A percentile compares a stretch with the other conserved stretches of the same genome.
Conservation (phyloP, 2,797 vertebrate genomes). For the Clarias laeviceps region DNA sequence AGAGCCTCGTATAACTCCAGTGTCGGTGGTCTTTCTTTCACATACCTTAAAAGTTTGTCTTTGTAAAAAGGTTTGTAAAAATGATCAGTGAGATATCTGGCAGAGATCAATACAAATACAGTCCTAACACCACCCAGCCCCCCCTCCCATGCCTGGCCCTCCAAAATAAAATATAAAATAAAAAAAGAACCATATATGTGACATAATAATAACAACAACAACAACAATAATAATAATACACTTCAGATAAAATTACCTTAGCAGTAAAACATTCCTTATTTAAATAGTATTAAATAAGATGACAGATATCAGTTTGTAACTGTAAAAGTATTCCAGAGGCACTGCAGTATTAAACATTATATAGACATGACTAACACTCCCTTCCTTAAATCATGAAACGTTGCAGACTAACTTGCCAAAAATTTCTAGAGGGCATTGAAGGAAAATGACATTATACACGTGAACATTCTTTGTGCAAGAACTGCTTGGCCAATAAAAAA, state of each 20-base stretch:
- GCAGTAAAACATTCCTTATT: conserved; percentile 2
- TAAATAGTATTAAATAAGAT: conserved; percentile 20
- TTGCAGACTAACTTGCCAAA: background rate
- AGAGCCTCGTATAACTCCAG: background rate
- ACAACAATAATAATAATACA: background rate
- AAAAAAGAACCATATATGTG: too few relatives aligned
- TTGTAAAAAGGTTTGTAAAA: background rate
- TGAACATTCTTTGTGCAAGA: background rate
- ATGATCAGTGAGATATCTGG: background rate
- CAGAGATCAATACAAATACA: background rate
- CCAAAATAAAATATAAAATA: too few relatives aligned
- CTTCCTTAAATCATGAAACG: background rate
- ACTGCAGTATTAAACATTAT: conserved; percentile 26
- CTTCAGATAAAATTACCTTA: background rate
- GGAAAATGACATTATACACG: background rate
- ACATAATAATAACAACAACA: too few relatives aligned
- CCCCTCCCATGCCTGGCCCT: too few relatives aligned
- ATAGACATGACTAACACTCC: background rate
- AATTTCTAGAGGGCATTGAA: background rate
- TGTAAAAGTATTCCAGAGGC: conserved; percentile 29
- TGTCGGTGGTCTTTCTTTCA: background rate
- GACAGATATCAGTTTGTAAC: conserved; percentile 4
- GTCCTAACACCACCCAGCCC: background rate
- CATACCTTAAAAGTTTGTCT: background rate
- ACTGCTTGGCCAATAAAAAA: too few relatives aligned